Base-by-base conservation (phyloP, 2,113 vertebrate species). In the Garra rufa region DNA sequence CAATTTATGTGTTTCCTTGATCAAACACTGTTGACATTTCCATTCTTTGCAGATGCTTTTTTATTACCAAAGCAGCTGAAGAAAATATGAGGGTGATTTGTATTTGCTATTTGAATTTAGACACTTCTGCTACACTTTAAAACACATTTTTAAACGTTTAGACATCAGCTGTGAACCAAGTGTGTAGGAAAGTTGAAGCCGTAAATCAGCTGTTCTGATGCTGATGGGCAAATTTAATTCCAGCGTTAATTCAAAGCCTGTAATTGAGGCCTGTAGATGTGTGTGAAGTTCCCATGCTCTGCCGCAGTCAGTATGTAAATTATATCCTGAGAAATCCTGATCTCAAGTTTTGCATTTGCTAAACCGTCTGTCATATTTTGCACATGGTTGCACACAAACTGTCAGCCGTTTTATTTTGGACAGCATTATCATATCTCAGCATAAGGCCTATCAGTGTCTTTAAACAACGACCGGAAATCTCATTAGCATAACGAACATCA, bases 311-410 rank as follows among this genome's bases (percentile, higher is more conserved):
- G 4, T 67, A 80, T 80, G 78, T 50, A 80, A 80, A 80, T 80
- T 6, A 80, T 21, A 17, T 48, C 30, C 26, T 67, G 61, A n/a
- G 43, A 65, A 80, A 48, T 80, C 61, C 78, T 34, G 24, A 67
- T 80, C 26, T 24, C 15, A 65, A 46, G 59, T 65, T 80, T 80
- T 80, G 77, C 57, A 80, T 80, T 80, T 30, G 59, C 65, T 80
- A 48, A 65, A 80, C 52, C 6, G 43, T 65, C 59, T 46, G 78
- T 61, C 59, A 46, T 34, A n/a, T 80, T 65, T 80, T 50, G 43
- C 55, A 34, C 74, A 52, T 55, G 44, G 48, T 79, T 63, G 38
- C 38, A 21, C 74, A 34, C 55, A 55, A 76, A 38, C 55, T 38
- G 14, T 26, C 8, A 44, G 38, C 41, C 34, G 5, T 3, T 34